These are phyloP conservation scores for Microcebus murinus DNA, from an alignment of 2,113 vertebrate genomes.

Conservation along the genomic window DNA sequence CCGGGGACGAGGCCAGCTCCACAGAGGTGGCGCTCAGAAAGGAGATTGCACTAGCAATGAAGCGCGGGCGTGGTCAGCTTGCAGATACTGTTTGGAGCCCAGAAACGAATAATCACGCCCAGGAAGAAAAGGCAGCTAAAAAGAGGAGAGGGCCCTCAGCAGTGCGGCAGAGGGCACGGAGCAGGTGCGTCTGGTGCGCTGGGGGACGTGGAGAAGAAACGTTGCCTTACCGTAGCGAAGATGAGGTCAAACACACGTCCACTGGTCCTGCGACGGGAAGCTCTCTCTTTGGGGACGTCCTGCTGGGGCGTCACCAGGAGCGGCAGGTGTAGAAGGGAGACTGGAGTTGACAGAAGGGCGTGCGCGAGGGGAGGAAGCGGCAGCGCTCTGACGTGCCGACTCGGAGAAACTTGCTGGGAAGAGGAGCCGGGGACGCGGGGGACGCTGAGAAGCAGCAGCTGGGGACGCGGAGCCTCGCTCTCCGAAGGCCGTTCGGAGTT, in stretches of 20 bases:
- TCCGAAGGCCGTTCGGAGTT: background rate
- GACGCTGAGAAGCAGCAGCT: background rate
- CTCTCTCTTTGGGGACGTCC: background rate
- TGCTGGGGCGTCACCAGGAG: background rate
- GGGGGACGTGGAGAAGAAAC: background rate
- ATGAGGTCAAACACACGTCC: background rate
- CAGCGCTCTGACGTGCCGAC: rapidly evolving
- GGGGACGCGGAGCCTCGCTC: background rate
- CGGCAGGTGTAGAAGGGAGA: background rate
- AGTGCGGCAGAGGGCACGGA: no score
- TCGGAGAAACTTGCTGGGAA: background rate
- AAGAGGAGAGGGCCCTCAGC: background rate
- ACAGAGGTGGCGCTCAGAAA: rapidly evolving
- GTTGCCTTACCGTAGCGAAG: rapidly evolving
- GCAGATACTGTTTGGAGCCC: background rate
- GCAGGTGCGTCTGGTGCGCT: background rate
- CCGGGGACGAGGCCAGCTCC: rapidly evolving
- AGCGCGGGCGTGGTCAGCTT: rapidly evolving
- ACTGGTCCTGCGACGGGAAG: background rate
- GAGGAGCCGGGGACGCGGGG: no score
- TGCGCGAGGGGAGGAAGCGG: background rate
- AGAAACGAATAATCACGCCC: background rate
- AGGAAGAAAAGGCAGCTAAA: background rate
- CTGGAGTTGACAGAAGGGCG: background rate
- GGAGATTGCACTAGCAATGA: background rate